Evolutionary conservation across 2,888 invertebrate genomes (phyloP).

Genomic region (Ferdinandea cuprea): DNA sequence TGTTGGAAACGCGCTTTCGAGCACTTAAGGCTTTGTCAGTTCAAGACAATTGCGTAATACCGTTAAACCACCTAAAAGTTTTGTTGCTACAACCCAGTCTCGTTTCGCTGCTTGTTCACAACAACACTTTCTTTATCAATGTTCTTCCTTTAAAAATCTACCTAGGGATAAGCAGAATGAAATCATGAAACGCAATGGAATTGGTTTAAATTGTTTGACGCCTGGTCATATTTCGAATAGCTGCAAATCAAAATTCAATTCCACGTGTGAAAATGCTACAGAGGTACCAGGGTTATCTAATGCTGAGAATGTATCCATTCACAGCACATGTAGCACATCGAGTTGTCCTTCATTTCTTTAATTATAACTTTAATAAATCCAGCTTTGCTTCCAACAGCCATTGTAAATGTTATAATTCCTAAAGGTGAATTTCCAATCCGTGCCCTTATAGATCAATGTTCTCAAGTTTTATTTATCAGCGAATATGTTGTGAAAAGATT

Average conservation of each 20-base stretch:
- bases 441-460: not conserved
- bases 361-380: not conserved
- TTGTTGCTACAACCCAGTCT: not conserved
- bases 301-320: not conserved
- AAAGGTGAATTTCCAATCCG: not conserved
- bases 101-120: slow-evolving; percentile 5
- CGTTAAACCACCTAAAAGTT: too few relatives aligned
- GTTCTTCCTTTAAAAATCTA: not conserved
- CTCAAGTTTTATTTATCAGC: not conserved
- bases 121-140: slow-evolving; percentile 2
- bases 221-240: too few relatives aligned
- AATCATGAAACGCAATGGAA: not conserved
- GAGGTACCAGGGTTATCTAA: not conserved
- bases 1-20: not conserved
- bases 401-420: too few relatives aligned
- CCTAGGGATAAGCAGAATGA: too few relatives aligned
- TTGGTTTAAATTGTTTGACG: slow-evolving; percentile 12
- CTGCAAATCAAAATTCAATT: slow-evolving; percentile 1
- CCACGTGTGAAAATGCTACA: too few relatives aligned
- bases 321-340: not conserved
- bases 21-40: not conserved
- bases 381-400: slow-evolving; percentile 1
- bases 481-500: not conserved
- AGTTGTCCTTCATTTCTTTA: not conserved
- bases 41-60: not conserved